Evolutionary conservation across 2,797 vertebrate genomes (phyloP), one percentile per base, ranked within the genome.

Genomic region (Cossypha heuglini): DNA sequence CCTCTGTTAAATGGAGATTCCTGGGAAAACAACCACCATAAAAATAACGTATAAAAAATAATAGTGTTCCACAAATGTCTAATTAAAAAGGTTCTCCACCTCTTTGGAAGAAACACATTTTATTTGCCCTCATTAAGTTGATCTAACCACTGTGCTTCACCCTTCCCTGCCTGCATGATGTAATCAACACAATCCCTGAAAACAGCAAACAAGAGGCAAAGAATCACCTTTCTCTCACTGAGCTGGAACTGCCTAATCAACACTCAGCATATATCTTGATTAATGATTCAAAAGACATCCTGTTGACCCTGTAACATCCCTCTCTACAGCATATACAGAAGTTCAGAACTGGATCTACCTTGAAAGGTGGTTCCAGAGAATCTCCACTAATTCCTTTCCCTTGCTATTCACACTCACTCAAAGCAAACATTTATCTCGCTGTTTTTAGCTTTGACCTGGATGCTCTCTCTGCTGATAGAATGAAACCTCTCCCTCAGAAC

Each of bases 81-180:
- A 96, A 97, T 98, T 97, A 97, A 97, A 96, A 93, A 93, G 9
- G 73, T 58, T 82, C 62, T 96, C 91, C 74, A 86, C 93, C 79
- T 97, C 90, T 96, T 96, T 94, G 90, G 84, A 91, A 95, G 93
- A 97, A 97, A 96, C 63, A 90, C 91, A 86, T 96, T 98, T 97
- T 96, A 97, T 97, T 96, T 97, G 92, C 86, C 87, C 93, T 97
- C 87, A 90, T 97, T 97, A 97, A 85, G 72, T 91, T 96, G 94
- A 96, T 90, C 93, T 97, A 97, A 97, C 74, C 92, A 96, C 74
- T 22, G 59, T 35, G 51, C 80, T 96, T 97, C 88, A 92, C 93
- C 91, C 74, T 90, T 73, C 63, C 83, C 92, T 94, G 94, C 63
- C 46, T 76, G 75, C 68, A 55, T 83, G 86, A 83, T 93, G 73